Percentiles rank a stretch among this genome's conserved stretches.
Conservation (phyloP, 2,888 invertebrate species). For the Allophyes oxyacanthae region DNA sequence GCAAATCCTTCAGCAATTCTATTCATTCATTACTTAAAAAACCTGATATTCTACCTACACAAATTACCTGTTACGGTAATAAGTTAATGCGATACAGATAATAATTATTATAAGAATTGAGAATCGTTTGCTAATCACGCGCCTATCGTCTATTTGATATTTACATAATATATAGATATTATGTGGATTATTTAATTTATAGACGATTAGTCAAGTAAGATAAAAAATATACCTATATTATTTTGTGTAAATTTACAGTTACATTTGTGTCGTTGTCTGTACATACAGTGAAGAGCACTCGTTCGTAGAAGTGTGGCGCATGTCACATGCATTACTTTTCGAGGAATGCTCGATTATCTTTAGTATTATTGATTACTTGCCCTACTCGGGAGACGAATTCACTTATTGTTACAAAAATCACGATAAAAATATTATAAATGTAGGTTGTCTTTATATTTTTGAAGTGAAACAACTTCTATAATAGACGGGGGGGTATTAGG, state of each 20-base stretch:
- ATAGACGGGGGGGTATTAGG: no score
- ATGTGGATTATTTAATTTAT: no score
- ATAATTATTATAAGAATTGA: not conserved
- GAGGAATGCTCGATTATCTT: conserved; percentile 76
- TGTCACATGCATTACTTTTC: conserved; percentile 79
- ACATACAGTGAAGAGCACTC: conserved; percentile 65
- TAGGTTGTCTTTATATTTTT: no score
- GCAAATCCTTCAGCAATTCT: no score
- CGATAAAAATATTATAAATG: conserved; percentile 36
- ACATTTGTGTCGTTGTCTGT: conserved; percentile 57
- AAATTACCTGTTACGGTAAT: not conserved
- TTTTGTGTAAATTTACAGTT: not conserved
- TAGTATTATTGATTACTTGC: conserved; percentile 69
- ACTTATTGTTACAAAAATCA: conserved; percentile 59
- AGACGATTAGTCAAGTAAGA: no score
- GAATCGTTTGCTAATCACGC: not conserved
- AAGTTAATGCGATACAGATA: not conserved
- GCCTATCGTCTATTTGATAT: no score
- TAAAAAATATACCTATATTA: not conserved
- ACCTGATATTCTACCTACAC: not conserved
- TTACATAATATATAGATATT: no score
- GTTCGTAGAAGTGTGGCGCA: conserved; percentile 77
- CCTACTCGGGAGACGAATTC: conserved; percentile 60
- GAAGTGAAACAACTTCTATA: no score
- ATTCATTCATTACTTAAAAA: no score